Evolutionary conservation across 2,888 invertebrate genomes (phyloP).

Genomic region (Penaeus monodon): DNA sequence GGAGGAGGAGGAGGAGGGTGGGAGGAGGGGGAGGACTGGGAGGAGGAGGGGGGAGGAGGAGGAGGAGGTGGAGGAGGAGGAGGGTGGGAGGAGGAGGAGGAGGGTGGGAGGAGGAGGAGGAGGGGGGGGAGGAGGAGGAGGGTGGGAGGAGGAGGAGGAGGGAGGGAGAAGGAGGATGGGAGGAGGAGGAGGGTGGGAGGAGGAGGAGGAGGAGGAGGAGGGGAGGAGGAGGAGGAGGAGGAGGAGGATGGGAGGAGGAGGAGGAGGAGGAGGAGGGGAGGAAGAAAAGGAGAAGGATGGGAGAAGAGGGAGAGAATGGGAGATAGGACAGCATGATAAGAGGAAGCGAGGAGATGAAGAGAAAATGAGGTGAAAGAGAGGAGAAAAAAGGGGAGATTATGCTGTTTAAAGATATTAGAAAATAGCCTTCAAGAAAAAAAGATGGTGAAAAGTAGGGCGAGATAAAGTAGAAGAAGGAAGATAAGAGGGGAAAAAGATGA

Average conservation of each 20-base stretch:
- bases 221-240: not conserved
- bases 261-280: not conserved
- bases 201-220: not conserved
- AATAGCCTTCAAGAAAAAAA: too few relatives aligned
- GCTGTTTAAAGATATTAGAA: too few relatives aligned
- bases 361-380: too few relatives aligned
- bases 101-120: too few relatives aligned
- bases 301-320: not conserved
- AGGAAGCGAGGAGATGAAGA: too few relatives aligned
- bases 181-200: too few relatives aligned
- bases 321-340: too few relatives aligned
- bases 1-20: not conserved
- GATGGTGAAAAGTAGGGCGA: not conserved
- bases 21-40: not conserved
- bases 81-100: too few relatives aligned
- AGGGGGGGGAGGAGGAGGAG: too few relatives aligned
- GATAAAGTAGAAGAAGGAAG: not conserved
- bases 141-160: not conserved
- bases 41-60: not conserved
- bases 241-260: not conserved
- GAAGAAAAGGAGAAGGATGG: not conserved
- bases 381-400: too few relatives aligned
- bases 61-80: not conserved
- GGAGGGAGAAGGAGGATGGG: too few relatives aligned
- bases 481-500: too few relatives aligned